phyloP scores from a whole-genome alignment of 2,888 invertebrate species.

The Xestia ashworthii region DNA sequence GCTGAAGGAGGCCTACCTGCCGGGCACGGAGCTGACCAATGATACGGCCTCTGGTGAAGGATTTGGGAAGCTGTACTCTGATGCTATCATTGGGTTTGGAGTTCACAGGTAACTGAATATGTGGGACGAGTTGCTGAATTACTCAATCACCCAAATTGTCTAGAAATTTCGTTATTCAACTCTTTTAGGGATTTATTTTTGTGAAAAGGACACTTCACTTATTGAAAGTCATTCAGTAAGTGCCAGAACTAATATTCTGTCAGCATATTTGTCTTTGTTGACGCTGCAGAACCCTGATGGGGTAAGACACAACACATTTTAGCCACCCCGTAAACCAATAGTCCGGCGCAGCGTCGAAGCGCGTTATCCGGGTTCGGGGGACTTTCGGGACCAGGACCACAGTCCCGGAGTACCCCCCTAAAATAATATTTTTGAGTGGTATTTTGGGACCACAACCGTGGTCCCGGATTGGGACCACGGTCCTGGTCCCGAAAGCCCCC shows the following conservation, averaged over 20 bases:
- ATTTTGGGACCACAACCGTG: no score
- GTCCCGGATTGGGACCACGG: no score
- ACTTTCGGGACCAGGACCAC: no score
- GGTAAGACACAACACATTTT: not conserved
- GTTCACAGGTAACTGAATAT: slow-evolving; percentile 90
- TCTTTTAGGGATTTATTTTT: no score
- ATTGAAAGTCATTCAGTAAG: not conserved
- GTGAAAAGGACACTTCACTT: not conserved
- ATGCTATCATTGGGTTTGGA: slow-evolving; percentile 75
- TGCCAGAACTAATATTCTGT: not conserved
- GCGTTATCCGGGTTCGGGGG: no score
- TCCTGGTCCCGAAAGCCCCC: no score
- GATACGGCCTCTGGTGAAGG: slow-evolving; percentile 62
- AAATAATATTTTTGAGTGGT: no score
- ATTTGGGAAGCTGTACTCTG: slow-evolving; percentile 75
- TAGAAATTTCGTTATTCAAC: not conserved
- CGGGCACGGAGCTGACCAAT: slow-evolving; percentile 66
- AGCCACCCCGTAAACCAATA: not conserved
- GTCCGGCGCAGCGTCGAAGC: not conserved
- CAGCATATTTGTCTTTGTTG: not conserved
- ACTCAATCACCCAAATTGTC: not conserved
- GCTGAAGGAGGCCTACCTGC: slow-evolving; percentile 69
- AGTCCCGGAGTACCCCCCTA: no score
- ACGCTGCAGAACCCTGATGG: not conserved
- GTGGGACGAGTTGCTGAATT: no score